Evolutionary conservation across 2,113 vertebrate genomes (phyloP), one percentile per base, ranked within the genome.

Genomic region (Mastomys coucha): DNA sequence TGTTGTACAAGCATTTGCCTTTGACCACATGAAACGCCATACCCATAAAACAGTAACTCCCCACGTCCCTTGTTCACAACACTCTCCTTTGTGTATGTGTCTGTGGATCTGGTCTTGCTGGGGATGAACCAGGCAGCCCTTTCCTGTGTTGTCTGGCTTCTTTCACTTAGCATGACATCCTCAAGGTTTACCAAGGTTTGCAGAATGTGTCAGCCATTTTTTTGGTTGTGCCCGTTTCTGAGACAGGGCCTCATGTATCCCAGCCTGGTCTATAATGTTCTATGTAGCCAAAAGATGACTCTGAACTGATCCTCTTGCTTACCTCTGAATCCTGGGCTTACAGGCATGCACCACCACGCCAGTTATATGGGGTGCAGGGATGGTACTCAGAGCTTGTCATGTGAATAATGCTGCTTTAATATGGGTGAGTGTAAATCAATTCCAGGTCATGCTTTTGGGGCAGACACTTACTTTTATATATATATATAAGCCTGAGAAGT

Each of bases 61-160:
- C 42, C 22, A 8, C 19, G 0, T 14, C 9, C 22, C 6, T 6
- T 26, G 56, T 16, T 3, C 65, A 42, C 1, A 1, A 5, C 49
- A 5, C 28, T 42, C 89, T 53, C 2, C 13, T 45, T 13, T 73
- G 49, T 36, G 56, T 13, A 17, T 31, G 49, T 28, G 36, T 84
- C 14, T n/a, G 56, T 19, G 39, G 73, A 39, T 14, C 7, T 72
- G 89, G 26, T n/a, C 26, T 2, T 31, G 60, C 49, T 1, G 31
- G 69, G 42, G 5, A 67, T 22, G 81, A 11, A 51, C 13, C 39
- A 22, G 3, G 11, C 4, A 1, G 36, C 24, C 1, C 28, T 42
- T 20, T 31, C 24, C 70, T 42, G 75, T 31, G 2, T 31, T 16
- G 63, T 12, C 60, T 7, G 31, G 36, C 28, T 80, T 65, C 28